These are phyloP conservation scores for Nyctibius grandis DNA, from an alignment of 2,797 vertebrate genomes.

Conservation along the genomic window DNA sequence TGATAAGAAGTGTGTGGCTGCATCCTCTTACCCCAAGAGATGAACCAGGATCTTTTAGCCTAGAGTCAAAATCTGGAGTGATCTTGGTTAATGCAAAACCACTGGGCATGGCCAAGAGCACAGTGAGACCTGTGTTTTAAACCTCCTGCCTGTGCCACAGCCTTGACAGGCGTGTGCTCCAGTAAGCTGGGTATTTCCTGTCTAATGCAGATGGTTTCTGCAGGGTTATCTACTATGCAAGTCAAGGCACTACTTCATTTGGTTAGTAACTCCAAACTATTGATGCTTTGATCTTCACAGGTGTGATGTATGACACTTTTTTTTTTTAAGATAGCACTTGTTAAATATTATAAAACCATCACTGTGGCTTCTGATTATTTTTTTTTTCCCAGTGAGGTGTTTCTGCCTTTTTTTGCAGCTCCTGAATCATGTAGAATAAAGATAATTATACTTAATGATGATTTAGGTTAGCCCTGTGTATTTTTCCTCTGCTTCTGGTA, in stretches of 20 bases:
- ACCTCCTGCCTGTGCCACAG: not conserved
- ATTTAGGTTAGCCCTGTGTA: not conserved
- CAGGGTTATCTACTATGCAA: not conserved
- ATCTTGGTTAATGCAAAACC: not conserved
- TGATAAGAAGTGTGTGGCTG: not conserved
- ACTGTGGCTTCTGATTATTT: not conserved
- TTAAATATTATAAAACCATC: not conserved
- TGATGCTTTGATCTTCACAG: not conserved
- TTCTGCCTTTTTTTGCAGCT: not conserved
- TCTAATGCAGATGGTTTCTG: not conserved
- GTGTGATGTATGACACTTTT: not conserved
- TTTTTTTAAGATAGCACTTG: not conserved
- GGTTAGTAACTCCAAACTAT: not conserved
- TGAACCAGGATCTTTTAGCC: not conserved
- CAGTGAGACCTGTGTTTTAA: not conserved
- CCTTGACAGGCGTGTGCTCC: not conserved
- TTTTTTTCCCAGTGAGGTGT: not conserved
- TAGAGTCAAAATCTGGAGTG: not conserved
- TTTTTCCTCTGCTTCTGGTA: conserved; percentile 23
- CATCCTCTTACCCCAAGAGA: not conserved
- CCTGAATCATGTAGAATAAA: not conserved
- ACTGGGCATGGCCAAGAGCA: not conserved
- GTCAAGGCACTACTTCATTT: not conserved
- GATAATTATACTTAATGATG: not conserved
- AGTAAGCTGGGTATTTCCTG: not conserved